Evolutionary conservation across 2,797 vertebrate species (phyloP).

Genomic region (Karalla daura): DNA sequence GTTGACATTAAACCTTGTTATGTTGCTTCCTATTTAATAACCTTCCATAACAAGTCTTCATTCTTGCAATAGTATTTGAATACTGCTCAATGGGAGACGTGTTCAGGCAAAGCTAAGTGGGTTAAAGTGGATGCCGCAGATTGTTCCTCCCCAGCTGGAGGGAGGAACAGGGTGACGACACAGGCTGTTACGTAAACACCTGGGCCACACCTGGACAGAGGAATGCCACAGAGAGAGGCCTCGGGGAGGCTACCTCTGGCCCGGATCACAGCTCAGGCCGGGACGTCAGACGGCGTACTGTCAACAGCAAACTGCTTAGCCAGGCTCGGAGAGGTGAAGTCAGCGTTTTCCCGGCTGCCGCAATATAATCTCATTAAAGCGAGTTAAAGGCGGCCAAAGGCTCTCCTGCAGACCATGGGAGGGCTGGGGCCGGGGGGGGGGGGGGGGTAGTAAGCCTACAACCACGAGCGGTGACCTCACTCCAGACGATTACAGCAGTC

Average conservation of each 20-base stretch:
- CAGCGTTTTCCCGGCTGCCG: conserved; percentile 42
- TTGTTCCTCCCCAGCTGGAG: conserved; percentile 14
- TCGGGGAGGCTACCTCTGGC: neutral
- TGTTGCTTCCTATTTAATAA: too few relatives aligned
- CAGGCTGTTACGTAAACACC: conserved; percentile 25
- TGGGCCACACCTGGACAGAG: conserved; percentile 38
- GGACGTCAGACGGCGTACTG: conserved; percentile 12
- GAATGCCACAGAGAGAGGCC: conserved; percentile 7
- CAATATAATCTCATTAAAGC: conserved; percentile 57
- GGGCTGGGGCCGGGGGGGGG: neutral
- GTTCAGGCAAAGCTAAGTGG: neutral
- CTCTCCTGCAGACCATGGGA: conserved; percentile 12
- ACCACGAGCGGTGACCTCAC: conserved; percentile 50
- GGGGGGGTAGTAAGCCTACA: conserved; percentile 3
- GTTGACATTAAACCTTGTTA: too few relatives aligned
- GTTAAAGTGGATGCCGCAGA: neutral
- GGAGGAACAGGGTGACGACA: conserved; percentile 23
- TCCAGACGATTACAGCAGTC: neutral
- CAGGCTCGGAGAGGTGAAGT: conserved; percentile 32
- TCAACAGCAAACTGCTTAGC: conserved; percentile 45
- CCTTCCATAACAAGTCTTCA: too few relatives aligned
- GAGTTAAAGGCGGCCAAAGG: conserved; percentile 35
- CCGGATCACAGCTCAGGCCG: conserved; percentile 14
- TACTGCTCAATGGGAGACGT: neutral
- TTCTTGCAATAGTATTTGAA: too few relatives aligned